Evolutionary conservation across 2,888 invertebrate species (phyloP).

Genomic region (Timandra comae): DNA sequence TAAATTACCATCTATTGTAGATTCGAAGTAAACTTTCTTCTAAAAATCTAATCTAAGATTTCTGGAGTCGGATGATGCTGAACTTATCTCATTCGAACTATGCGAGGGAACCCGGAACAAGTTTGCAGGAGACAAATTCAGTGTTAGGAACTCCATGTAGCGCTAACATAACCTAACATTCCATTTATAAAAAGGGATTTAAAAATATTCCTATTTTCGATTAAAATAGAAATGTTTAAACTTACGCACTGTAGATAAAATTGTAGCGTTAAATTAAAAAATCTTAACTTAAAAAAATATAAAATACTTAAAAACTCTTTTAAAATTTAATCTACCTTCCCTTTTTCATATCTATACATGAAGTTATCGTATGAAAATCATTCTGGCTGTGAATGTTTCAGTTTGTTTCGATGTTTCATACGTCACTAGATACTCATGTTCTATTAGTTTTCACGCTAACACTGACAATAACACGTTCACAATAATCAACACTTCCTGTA

Average conservation of each 20-base stretch:
- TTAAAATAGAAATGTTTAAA: conserved; percentile 67
- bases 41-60: conserved; percentile 67
- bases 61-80: conserved; percentile 35
- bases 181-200: conserved; percentile 59
- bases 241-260: conserved; percentile 73
- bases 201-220: conserved; percentile 45
- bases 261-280: conserved; percentile 55
- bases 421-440: conserved; percentile 30
- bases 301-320: conserved; percentile 37
- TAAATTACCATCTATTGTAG: conserved; percentile 63
- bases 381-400: conserved; percentile 73
- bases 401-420: conserved; percentile 56
- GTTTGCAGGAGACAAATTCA: too few species aligned
- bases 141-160: conserved; percentile 55
- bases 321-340: conserved; percentile 51
- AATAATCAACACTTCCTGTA: conserved; percentile 15
- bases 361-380: conserved; percentile 58
- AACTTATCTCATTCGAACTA: conserved; percentile 16
- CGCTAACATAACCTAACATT: conserved; percentile 58
- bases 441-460: conserved; percentile 35
- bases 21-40: conserved; percentile 66
- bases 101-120: too few species aligned
- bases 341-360: conserved; percentile 69
- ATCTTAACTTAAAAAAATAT: conserved; percentile 53
- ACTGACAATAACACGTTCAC: conserved; percentile 51